Conservation (phyloP, 2,797 vertebrate species). For the Silurus lanzhouensis region DNA sequence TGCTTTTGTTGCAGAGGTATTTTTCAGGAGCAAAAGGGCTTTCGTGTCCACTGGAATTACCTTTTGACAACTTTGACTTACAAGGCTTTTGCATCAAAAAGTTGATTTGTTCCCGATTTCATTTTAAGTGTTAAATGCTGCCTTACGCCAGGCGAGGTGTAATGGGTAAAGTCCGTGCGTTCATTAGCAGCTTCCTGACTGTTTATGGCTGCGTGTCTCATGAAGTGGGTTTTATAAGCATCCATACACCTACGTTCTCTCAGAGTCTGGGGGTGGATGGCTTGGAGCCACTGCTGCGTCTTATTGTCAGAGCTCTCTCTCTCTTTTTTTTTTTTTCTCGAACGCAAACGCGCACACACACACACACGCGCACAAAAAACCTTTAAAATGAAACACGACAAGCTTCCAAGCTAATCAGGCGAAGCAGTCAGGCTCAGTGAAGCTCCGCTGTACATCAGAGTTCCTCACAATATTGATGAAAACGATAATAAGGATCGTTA, state of each 20-base stretch:
- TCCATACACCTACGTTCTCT: conserved; percentile 77
- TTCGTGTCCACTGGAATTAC: conserved; percentile 41
- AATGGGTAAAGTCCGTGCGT: conserved; percentile 69
- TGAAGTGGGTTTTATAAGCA: conserved; percentile 72
- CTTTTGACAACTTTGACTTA: not conserved
- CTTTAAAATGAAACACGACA: not conserved
- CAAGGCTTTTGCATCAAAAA: conserved; percentile 12
- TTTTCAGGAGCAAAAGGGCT: not conserved
- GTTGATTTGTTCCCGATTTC: conserved; percentile 49
- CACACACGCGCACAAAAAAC: not conserved
- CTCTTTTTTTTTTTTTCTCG: not conserved
- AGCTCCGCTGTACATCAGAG: not conserved
- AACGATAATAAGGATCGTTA: not conserved
- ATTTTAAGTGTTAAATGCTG: conserved; percentile 66
- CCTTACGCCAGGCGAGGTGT: conserved; percentile 58
- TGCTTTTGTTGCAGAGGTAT: not conserved
- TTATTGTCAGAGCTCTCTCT: conserved; percentile 59
- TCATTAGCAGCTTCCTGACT: conserved; percentile 69
- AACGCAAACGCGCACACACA: too few relatives aligned
- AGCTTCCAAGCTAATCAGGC: not conserved
- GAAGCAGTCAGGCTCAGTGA: not conserved
- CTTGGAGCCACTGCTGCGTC: conserved; percentile 70
- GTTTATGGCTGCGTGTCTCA: conserved; percentile 69
- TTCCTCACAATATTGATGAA: not conserved
- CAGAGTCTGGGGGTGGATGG: conserved; percentile 73